Evolutionary conservation across 2,888 invertebrate genomes (phyloP).

Genomic region (Andrena bicolor): DNA sequence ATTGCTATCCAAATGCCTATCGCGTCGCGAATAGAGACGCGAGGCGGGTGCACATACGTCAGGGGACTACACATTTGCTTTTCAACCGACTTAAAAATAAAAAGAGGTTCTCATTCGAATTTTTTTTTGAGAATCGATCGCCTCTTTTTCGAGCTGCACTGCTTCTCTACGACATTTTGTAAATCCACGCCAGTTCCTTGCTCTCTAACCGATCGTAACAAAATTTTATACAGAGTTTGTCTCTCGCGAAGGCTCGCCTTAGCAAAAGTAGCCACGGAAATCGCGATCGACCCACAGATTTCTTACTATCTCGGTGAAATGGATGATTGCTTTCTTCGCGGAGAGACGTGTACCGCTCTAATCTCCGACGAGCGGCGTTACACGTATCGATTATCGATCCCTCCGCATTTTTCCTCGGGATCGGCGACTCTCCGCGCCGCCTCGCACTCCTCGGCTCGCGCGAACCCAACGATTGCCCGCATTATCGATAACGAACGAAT

Average conservation of each 20-base stretch:
- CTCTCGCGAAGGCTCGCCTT: neutral
- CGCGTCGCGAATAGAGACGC: no score
- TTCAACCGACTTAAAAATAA: no score
- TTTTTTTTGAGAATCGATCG: no score
- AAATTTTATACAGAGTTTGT: neutral
- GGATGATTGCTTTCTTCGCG: constrained; percentile 11
- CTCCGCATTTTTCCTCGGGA: constrained; percentile 9
- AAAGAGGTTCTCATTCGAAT: no score
- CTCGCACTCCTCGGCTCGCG: neutral
- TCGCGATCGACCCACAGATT: constrained; percentile 7
- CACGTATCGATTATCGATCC: constrained; percentile 27
- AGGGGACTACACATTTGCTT: no score
- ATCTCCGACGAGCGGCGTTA: neutral
- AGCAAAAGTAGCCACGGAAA: neutral
- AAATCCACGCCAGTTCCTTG: neutral
- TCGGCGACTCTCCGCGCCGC: neutral
- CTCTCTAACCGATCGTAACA: neutral
- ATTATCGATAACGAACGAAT: constrained; percentile 25
- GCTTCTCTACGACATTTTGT: no score
- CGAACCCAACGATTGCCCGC: neutral
- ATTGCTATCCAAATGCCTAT: no score
- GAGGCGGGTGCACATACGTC: no score
- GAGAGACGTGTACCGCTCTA: neutral
- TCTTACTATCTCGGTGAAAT: constrained; percentile 9
- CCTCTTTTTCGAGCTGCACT: no score